Conservation (phyloP, 2,888 invertebrate genomes). For the Chromoteleia sp. region DNA sequence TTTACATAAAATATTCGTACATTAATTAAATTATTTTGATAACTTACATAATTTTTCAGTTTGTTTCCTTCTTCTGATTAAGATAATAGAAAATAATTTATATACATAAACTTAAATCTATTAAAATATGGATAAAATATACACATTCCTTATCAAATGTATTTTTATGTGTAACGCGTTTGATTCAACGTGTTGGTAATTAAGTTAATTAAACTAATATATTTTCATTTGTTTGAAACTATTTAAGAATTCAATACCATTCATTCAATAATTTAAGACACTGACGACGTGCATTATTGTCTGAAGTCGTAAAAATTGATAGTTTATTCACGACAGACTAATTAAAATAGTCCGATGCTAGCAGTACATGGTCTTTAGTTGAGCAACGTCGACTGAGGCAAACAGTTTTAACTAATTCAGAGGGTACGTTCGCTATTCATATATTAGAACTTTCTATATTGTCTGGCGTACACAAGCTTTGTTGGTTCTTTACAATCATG, state of each 20-base stretch:
- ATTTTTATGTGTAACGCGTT: too few species aligned
- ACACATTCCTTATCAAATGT: too few species aligned
- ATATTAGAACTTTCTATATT: slow-evolving; percentile 62
- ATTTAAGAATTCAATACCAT: not conserved
- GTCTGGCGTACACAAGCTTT: slow-evolving; percentile 30
- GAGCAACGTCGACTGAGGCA: slow-evolving; percentile 20
- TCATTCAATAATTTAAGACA: slow-evolving; percentile 4
- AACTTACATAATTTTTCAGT: too few species aligned
- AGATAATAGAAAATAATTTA: too few species aligned
- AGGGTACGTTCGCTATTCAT: slow-evolving; percentile 50
- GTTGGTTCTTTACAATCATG: slow-evolving; percentile 45
- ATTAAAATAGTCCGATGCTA: slow-evolving; percentile 37
- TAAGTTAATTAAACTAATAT: too few species aligned
- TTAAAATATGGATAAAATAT: too few species aligned
- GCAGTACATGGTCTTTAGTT: slow-evolving; percentile 27
- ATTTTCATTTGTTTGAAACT: not conserved
- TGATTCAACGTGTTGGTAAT: too few species aligned
- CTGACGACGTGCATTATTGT: slow-evolving; percentile 9
- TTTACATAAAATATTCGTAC: too few species aligned
- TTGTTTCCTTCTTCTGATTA: too few species aligned
- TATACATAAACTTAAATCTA: too few species aligned
- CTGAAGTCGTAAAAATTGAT: slow-evolving; percentile 9
- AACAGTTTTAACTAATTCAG: slow-evolving; percentile 50
- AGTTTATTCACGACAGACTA: slow-evolving; percentile 28
- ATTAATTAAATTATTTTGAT: too few species aligned